Percentiles rank a stretch among this genome's conserved stretches.
phyloP scores from a whole-genome alignment of 53 echinoderm and acorn worm genomes.

The Actinopyga echinites region DNA sequence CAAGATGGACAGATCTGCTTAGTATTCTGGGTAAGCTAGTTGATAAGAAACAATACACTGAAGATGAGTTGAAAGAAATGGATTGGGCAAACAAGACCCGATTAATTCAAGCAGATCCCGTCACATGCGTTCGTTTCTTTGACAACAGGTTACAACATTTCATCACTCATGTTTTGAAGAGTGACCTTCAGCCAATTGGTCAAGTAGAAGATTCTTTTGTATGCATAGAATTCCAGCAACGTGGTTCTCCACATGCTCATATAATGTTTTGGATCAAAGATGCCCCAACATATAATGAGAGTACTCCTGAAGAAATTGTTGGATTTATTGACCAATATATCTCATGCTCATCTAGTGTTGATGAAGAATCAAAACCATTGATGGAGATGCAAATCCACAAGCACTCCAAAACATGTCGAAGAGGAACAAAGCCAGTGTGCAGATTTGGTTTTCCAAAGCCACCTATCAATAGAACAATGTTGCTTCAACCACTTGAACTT shows the following conservation, averaged over 20 bases:
- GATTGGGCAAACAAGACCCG: conserved; percentile 23
- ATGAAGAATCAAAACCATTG: not conserved
- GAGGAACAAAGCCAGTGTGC: conserved; percentile 23
- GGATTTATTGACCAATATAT: conserved; percentile 30
- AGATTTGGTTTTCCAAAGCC: conserved; percentile 58
- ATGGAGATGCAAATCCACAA: conserved; percentile 44
- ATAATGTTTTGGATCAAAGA: conserved; percentile 50
- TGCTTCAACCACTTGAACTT: conserved; percentile 12
- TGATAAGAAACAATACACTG: conserved; percentile 41
- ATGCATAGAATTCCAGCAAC: conserved; percentile 51
- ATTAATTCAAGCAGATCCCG: conserved; percentile 49
- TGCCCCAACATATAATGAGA: conserved; percentile 39
- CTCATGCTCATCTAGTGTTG: conserved; percentile 21
- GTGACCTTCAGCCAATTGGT: conserved; percentile 30
- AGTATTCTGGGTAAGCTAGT: conserved; percentile 31
- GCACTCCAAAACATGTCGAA: conserved; percentile 50
- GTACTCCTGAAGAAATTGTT: conserved; percentile 2
- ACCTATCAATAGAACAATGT: conserved; percentile 31
- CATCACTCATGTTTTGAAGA: conserved; percentile 22
- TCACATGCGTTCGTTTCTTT: conserved; percentile 49
- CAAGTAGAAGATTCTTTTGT: conserved; percentile 21
- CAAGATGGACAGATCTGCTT: conserved; percentile 38
- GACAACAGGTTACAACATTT: conserved; percentile 42
- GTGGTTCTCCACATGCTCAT: conserved; percentile 56
- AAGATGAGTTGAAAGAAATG: conserved; percentile 14